Evolutionary conservation across 2,113 vertebrate species (phyloP).

Genomic region (Heterotilapia buettikoferi): DNA sequence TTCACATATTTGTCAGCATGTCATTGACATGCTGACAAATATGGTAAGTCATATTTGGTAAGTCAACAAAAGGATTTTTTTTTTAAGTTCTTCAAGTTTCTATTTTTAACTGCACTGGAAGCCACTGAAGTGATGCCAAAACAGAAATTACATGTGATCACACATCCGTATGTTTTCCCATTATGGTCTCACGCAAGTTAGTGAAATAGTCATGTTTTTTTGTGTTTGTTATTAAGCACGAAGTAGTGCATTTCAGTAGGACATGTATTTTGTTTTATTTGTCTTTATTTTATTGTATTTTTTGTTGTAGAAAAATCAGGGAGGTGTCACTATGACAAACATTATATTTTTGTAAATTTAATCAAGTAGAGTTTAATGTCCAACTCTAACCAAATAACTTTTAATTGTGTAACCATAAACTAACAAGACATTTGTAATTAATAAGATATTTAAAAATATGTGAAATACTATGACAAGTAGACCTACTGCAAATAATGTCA

Average conservation of each 20-base stretch:
- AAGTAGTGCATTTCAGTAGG: not conserved
- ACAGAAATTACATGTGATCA: not conserved
- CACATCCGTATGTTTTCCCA: not conserved
- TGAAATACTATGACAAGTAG: not conserved
- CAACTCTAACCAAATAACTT: not conserved
- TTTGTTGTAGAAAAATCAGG: not conserved
- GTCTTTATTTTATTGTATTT: not conserved
- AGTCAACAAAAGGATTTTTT: not conserved
- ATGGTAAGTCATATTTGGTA: too few relatives aligned
- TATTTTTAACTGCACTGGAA: not conserved
- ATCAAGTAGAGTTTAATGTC: not conserved
- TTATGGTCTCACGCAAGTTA: not conserved
- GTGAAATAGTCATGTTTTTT: not conserved
- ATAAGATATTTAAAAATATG: not conserved
- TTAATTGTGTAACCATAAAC: not conserved
- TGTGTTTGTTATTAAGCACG: not conserved
- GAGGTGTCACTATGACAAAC: not conserved
- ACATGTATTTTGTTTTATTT: not conserved
- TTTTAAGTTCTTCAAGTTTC: not conserved
- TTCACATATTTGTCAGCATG: not conserved
- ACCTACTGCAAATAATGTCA: not conserved
- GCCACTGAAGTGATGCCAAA: not conserved
- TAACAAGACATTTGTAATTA: not conserved
- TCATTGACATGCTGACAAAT: not conserved
- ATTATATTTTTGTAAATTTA: not conserved